phyloP scores from a whole-genome alignment of 2,113 vertebrate genomes.

The Tapirus terrestris region DNA sequence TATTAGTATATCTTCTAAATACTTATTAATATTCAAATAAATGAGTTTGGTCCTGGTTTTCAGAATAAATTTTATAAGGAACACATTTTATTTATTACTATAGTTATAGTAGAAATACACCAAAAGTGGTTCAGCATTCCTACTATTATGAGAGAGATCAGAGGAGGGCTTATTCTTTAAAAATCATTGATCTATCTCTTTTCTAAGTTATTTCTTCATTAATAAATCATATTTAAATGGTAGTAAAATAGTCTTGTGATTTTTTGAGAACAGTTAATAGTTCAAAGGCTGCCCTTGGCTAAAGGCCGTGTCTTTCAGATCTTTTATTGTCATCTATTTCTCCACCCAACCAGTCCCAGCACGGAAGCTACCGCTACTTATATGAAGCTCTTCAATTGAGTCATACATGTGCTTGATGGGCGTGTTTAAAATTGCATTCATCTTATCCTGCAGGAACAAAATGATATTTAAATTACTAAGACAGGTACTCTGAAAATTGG shows the following conservation, averaged over 20 bases:
- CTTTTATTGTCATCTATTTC: background rate
- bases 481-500: background rate
- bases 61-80: slow-evolving; percentile 35
- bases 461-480: background rate
- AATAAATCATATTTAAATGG: background rate
- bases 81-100: slow-evolving; percentile 1
- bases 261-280: background rate
- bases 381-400: background rate
- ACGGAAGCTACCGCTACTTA: background rate
- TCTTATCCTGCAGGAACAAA: background rate
- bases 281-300: background rate
- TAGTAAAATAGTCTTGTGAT: background rate
- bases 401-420: background rate
- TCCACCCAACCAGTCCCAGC: background rate
- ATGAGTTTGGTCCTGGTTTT: background rate
- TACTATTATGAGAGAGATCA: background rate
- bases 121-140: background rate
- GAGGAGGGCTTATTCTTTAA: background rate
- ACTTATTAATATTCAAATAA: background rate
- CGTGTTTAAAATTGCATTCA: background rate
- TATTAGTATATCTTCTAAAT: slow-evolving; percentile 8
- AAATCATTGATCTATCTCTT: background rate
- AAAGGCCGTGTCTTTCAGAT: background rate
- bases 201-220: slow-evolving; percentile 30
- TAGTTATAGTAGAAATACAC: background rate